Evolutionary conservation across 1,140 invertebrate species (phyloP).

Genomic region (Drosophila murphyi): DNA sequence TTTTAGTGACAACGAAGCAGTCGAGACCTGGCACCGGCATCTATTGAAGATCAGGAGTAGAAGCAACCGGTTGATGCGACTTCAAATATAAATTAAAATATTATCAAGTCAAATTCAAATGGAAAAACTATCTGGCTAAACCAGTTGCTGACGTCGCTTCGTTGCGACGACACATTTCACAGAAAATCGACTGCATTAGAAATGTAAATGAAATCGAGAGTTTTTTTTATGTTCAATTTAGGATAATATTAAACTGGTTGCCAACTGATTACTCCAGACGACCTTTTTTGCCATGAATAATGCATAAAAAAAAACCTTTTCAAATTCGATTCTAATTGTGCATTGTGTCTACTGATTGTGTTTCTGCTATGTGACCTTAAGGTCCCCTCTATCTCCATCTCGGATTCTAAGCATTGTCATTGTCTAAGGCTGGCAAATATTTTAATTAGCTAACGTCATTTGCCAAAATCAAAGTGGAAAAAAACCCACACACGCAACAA

Average conservation of each 20-base stretch:
- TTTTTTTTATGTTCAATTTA: slow-evolving; percentile 12
- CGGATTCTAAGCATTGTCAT: slow-evolving; percentile 21
- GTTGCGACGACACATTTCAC: slow-evolving; percentile 36
- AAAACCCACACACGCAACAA: slow-evolving; percentile 34
- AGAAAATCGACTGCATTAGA: slow-evolving; percentile 62
- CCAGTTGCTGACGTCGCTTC: slow-evolving; percentile 70
- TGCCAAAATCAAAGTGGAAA: slow-evolving; percentile 28
- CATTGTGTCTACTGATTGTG: slow-evolving; percentile 39
- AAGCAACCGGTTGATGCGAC: slow-evolving; percentile 63
- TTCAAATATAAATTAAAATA: slow-evolving; percentile 57
- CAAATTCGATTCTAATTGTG: slow-evolving; percentile 59
- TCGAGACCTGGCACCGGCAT: slow-evolving; percentile 39
- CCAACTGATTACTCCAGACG: neutral
- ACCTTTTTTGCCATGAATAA: slow-evolving; percentile 36
- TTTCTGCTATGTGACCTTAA: slow-evolving; percentile 29
- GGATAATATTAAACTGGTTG: slow-evolving; percentile 24
- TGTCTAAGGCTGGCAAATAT: slow-evolving; percentile 22
- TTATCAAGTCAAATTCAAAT: slow-evolving; percentile 46
- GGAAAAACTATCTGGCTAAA: slow-evolving; percentile 50
- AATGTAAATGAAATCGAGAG: slow-evolving; percentile 78
- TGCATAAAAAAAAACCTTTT: slow-evolving; percentile 7
- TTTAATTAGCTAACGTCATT: slow-evolving; percentile 40
- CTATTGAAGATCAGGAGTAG: slow-evolving; percentile 39
- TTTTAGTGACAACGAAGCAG: slow-evolving; percentile 57
- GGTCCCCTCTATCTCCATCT: neutral